Evolutionary conservation across 2,888 invertebrate genomes (phyloP).

Genomic region (Drosophila borborema): DNA sequence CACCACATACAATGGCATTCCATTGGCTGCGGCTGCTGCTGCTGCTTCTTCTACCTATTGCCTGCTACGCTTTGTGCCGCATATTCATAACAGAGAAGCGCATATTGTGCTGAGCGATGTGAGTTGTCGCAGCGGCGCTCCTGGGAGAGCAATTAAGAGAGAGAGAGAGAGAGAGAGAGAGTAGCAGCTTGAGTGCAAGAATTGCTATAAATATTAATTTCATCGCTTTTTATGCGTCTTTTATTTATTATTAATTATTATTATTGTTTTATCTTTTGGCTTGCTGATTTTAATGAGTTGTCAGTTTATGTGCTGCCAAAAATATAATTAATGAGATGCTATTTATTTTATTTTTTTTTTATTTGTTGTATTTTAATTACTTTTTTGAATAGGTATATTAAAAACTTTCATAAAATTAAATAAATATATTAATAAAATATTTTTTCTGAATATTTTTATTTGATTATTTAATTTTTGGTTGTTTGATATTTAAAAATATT

Average conservation of each 20-base stretch:
- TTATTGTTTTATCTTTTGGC: neutral
- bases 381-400: neutral
- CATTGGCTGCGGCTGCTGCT: slow-evolving; percentile 18
- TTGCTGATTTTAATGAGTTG: neutral
- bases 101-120: neutral
- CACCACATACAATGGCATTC: slow-evolving; percentile 17
- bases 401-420: too few relatives aligned
- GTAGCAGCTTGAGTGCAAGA: neutral
- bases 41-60: slow-evolving; percentile 31
- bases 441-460: too few relatives aligned
- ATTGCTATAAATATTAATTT: neutral
- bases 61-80: slow-evolving; percentile 56
- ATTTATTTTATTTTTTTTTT: neutral
- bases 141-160: neutral
- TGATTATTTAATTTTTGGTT: too few relatives aligned
- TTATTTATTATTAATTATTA: slow-evolving; percentile 2
- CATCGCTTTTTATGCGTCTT: slow-evolving; percentile 2
- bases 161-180: neutral
- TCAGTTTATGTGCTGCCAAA: neutral
- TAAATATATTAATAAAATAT: too few relatives aligned
- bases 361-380: neutral
- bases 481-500: too few relatives aligned
- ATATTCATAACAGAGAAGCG: slow-evolving; percentile 66
- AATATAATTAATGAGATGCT: neutral
- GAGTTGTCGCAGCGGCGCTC: neutral